Evolutionary conservation across 2,888 invertebrate genomes (phyloP), one percentile per base, ranked within the genome.

Genomic region (Syrista parreyssii): DNA sequence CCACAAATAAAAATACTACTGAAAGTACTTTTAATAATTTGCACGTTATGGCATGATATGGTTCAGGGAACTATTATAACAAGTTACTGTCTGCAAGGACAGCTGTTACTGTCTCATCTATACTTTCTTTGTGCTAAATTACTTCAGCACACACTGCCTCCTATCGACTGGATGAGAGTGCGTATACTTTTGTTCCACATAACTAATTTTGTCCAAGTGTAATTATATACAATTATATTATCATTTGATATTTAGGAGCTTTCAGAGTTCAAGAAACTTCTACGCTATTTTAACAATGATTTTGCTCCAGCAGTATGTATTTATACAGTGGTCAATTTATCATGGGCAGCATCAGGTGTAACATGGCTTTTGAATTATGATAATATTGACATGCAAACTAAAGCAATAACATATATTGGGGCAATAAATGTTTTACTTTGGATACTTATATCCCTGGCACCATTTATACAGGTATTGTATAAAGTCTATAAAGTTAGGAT

Each of bases 81-180:
- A 40, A 96, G 96, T 90, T 97, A 97, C 90, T 96, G 96, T 85
- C 93, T 97, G 33, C 96, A 97, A 92, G 96, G 96, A 74, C 96
- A 96, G 89, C 92, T 97, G 77, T 89, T 97, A 82, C 94, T 95
- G 80, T 95, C 95, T 0, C 96, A 96, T 88, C 92, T 97, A 75
- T 93, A 94, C 86, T 95, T 96, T 86, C 91, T 97, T 35, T 94
- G 94, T 83, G 95, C 95, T 76, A 95, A 96, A 84, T 91, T 97
- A 72, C 91, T 96, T 9, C 95, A 96, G 88, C 94, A 95, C 85
- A 94, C 95, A 30, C 94, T 96, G 73, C 93, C 95, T 40, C 94
- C 96, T 0, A 90, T 95, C 23, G 95, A 96, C 84, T 97, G 96
- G 96, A 96, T 97, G 95, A 94, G 95, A 89, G 96, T 96, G 90